Evolutionary conservation across 2,113 vertebrate genomes (phyloP).

Genomic region (Cercopithecus mona): DNA sequence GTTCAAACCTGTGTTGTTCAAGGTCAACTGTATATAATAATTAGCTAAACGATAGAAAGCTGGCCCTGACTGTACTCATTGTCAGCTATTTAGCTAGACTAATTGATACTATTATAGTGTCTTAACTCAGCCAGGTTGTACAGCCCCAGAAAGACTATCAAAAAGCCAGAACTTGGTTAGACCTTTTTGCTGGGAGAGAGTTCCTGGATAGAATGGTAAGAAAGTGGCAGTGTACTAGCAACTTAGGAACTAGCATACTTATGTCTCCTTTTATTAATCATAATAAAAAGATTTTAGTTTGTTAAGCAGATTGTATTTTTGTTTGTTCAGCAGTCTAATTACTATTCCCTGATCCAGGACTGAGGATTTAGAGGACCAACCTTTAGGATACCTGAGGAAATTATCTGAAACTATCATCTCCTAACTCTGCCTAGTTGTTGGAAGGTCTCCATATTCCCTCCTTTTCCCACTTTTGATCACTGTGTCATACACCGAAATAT

Average conservation of each 20-base stretch:
- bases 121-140: neutral
- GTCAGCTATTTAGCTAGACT: neutral
- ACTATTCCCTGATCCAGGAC: neutral
- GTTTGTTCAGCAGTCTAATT: slow-evolving; percentile 21
- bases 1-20: neutral
- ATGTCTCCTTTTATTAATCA: neutral
- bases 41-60: neutral
- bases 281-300: neutral
- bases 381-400: neutral
- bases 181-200: neutral
- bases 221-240: neutral
- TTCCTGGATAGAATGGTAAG: neutral
- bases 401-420: neutral
- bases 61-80: neutral
- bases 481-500: neutral
- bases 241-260: neutral
- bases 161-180: neutral
- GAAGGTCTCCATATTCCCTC: neutral
- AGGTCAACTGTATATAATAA: neutral
- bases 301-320: slow-evolving; percentile 22
- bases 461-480: neutral
- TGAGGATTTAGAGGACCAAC: neutral
- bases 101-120: neutral
- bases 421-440: neutral
- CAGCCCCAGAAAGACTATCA: neutral